Base-by-base conservation (phyloP, 2,797 vertebrate genomes). In the Valencia hispanica region DNA sequence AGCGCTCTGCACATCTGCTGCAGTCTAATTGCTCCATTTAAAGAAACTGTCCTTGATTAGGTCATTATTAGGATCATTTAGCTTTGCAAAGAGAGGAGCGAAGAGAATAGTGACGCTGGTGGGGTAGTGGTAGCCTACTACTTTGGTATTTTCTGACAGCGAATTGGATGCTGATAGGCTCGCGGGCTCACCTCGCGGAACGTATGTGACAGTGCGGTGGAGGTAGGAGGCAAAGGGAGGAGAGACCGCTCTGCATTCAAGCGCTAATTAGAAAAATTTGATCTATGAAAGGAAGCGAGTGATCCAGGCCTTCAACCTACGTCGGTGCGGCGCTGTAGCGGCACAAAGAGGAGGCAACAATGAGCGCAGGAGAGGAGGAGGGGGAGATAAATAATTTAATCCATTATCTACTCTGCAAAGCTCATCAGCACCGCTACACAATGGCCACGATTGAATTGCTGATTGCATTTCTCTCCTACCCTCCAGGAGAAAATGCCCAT, bases 241-340 rank as follows among this genome's bases (percentile, higher is more conserved):
- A 85, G 88, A 84, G 95, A 94, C 92, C 91, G 92, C 91, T 94
- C 94, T 92, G 95, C 95, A 96, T 97, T 96, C 94, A 96, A 93
- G 93, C 95, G 93, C 97, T 97, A 97, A 98, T 97, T 97, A 96
- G 95, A 97, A 97, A 97, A 98, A 97, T 97, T 97, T 97, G 96
- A 97, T 97, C 96, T 96, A 93, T 96, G 97, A 97, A 97, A 97
- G 96, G 95, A 95, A 92, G 92, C 94, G 95, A 96, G 95, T 95
- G 96, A 96, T 96, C 96, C 91, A 94, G 91, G 96, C 95, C 97
- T 97, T 97, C 96, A 97, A 96, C 96, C 96, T 95, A 92, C 94
- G 94, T 94, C 89, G 88, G 86, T 92, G 93, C 91, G 88, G 85
- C 68, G 82, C 94, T 85, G 92, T 87, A 85, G 87, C 87, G 25